Base-by-base conservation (phyloP, 2,113 vertebrate genomes). In the Telmatochromis bifrenatus region DNA sequence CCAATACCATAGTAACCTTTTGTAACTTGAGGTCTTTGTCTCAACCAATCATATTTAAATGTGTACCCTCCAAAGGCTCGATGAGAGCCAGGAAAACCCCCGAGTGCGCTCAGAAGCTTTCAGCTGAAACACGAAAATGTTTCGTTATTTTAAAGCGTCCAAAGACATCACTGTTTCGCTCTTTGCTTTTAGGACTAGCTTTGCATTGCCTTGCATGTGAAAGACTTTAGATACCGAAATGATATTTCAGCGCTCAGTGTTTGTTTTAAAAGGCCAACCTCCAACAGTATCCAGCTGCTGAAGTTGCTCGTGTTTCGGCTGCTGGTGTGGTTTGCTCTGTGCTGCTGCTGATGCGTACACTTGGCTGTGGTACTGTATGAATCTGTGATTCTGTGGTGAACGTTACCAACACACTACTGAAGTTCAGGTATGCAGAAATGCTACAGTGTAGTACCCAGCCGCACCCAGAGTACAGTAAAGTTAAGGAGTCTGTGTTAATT, bases 31-130 rank as follows among this genome's bases (percentile, higher is more conserved):
- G 26, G 15, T 77, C 42, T 49, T 49, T 31, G 26, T 47, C 23
- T 49, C 42, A 77, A 49, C 3, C 42, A 77, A 77, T 77, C 42
- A 77, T 19, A 49, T n/a, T 49, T 31, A 77, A 75, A 49, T 75
- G 23, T 49, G 26, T 49, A 49, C 26, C 17, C 14, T 28, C 23
- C 45, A 77, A 49, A 31, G 42, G 15, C 26, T 7, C 4, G 5
- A 12, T 49, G 42, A 31, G 26, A 77, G 26, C 23, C 42, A 49
- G 70, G 70, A 75, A 75, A 75, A 49, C 23, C 15, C 42, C 70
- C 0, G 21, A 26, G 14, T 47, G 68, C 2, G 4, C 5, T 75
- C 42, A 75, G 42, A 75, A 75, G 23, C 23, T 49, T 75, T 75
- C 39, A 47, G 70, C 23, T 75, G 14, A 1, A 75, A 75, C 15